A percentile compares a stretch with the other conserved stretches of the same genome.
phyloP scores from a whole-genome alignment of 2,113 vertebrate genomes.

The Nymphicus hollandicus region DNA sequence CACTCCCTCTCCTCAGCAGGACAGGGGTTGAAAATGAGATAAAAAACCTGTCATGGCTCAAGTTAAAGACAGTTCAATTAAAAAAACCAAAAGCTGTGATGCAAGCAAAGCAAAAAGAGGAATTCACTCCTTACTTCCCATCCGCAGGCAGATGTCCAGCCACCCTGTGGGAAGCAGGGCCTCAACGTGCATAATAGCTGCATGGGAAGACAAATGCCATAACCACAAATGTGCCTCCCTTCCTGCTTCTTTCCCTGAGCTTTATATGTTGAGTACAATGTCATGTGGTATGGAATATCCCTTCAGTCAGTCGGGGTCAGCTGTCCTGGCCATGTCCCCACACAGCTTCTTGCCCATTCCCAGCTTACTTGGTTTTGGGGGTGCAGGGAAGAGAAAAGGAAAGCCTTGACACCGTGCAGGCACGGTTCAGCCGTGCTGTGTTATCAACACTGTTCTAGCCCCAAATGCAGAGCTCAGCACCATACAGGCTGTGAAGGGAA shows the following conservation, averaged over 20 bases:
- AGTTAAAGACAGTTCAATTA: neutral
- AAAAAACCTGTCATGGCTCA: neutral
- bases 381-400: neutral
- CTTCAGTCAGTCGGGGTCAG: neutral
- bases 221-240: neutral
- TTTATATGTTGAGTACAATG: neutral
- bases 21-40: neutral
- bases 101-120: neutral
- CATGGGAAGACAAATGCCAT: neutral
- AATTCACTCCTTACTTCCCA: neutral
- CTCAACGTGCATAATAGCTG: rapidly evolving
- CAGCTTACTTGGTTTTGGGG: neutral
- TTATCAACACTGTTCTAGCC: neutral
- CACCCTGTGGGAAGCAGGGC: neutral
- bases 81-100: neutral
- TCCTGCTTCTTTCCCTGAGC: neutral
- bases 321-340: neutral
- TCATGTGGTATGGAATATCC: neutral
- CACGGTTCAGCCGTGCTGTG: neutral
- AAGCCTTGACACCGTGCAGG: neutral
- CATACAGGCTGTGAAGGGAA: neutral
- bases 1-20: neutral
- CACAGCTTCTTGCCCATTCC: neutral
- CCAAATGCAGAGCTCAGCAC: neutral
- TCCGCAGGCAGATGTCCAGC: neutral